Evolutionary conservation across 1,140 invertebrate species (phyloP).

Genomic region (Hirudo medicinalis): DNA sequence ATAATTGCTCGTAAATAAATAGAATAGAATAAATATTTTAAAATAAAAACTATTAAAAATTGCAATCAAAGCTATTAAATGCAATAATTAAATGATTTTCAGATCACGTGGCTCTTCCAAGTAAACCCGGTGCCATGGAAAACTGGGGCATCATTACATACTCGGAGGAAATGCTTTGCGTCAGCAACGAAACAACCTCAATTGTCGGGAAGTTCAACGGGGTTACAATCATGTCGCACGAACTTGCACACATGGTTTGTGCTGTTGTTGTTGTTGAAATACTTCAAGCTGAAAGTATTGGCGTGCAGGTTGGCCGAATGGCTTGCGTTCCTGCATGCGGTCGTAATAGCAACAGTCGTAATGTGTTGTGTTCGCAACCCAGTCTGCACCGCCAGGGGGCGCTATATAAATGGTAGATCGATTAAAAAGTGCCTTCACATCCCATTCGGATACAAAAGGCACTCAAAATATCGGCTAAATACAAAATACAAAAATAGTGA

Average conservation of each 20-base stretch:
- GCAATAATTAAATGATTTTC: not conserved
- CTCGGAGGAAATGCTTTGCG: conserved; percentile 4
- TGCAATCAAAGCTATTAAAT: not conserved
- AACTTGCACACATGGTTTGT: conserved; percentile 16
- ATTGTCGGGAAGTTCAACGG: not conserved
- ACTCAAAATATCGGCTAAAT: not conserved
- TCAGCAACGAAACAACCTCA: conserved; percentile 3
- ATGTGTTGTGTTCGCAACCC: too few relatives aligned
- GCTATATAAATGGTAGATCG: too few relatives aligned
- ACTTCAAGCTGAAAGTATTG: too few relatives aligned
- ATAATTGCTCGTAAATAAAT: too few relatives aligned
- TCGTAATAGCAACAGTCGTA: too few relatives aligned
- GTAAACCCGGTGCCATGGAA: conserved; percentile 20
- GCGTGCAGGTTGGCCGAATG: too few relatives aligned
- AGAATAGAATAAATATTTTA: not conserved
- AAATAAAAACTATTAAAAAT: not conserved
- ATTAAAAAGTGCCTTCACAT: too few relatives aligned
- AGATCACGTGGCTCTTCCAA: conserved; percentile 21
- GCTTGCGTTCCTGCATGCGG: too few relatives aligned
- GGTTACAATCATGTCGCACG: not conserved
- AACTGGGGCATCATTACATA: conserved; percentile 21
- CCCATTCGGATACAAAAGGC: too few relatives aligned
- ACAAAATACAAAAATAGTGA: not conserved
- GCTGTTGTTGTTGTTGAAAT: not conserved
- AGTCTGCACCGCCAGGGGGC: too few relatives aligned